Conservation (phyloP, 1,140 invertebrate species). For the Eumaeus atala region DNA sequence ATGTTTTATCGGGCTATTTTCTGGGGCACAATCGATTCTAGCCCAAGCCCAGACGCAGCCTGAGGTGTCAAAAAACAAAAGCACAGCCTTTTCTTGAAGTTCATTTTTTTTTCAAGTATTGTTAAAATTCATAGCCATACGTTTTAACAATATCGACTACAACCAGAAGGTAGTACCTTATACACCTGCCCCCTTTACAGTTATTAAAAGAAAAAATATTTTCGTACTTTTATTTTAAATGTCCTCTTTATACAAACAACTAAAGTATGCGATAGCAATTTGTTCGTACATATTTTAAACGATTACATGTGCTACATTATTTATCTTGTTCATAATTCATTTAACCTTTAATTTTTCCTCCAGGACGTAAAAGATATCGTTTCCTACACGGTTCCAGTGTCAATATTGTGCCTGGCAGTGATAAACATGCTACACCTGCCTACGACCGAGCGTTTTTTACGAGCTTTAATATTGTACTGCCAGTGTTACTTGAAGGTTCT, state of each 20-base stretch:
- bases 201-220: too few relatives aligned
- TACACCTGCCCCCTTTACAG: too few relatives aligned
- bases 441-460: constrained; percentile 75
- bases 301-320: neutral
- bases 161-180: too few relatives aligned
- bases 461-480: constrained; percentile 77
- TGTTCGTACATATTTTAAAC: neutral
- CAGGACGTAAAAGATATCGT: constrained; percentile 77
- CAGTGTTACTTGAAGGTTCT: constrained; percentile 74
- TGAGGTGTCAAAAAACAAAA: too few relatives aligned
- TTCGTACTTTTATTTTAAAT: neutral
- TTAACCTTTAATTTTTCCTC: constrained; percentile 20
- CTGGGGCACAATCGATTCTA: too few relatives aligned
- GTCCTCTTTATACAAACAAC: neutral
- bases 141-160: too few relatives aligned
- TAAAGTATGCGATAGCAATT: neutral
- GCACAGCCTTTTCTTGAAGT: too few relatives aligned
- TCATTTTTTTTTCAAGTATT: too few relatives aligned
- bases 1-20: too few relatives aligned
- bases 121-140: too few relatives aligned
- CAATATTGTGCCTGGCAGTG: constrained; percentile 68
- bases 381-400: constrained; percentile 67
- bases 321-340: constrained; percentile 6
- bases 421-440: constrained; percentile 74
- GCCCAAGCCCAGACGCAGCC: too few relatives aligned